These are phyloP conservation scores for Serrognathus titanus DNA, from an alignment of 2,888 invertebrate genomes.

Conservation along the genomic window DNA sequence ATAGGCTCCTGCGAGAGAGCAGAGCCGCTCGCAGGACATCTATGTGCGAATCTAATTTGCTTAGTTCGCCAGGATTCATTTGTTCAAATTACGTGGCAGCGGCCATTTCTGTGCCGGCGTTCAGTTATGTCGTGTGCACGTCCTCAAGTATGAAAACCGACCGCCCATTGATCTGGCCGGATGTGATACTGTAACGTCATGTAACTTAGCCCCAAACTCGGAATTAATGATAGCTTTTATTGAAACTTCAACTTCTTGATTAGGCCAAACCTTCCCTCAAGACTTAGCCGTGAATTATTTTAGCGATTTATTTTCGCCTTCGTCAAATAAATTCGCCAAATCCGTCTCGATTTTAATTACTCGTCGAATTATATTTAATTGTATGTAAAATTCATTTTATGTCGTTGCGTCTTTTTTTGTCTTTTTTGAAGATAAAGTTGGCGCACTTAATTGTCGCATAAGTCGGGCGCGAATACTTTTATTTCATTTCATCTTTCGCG, in stretches of 20 bases:
- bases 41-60: conserved; percentile 63
- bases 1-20: conserved; percentile 5
- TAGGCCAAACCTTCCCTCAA: conserved; percentile 46
- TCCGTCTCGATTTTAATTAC: too few species aligned
- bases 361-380: too few species aligned
- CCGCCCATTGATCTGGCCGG: conserved; percentile 21
- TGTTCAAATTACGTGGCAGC: conserved; percentile 58
- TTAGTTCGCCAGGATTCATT: conserved; percentile 62
- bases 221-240: conserved; percentile 71
- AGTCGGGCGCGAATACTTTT: background rate
- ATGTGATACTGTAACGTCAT: conserved; percentile 37
- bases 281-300: conserved; percentile 41
- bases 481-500: background rate
- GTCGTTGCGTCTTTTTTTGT: too few species aligned
- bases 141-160: background rate
- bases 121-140: conserved; percentile 18
- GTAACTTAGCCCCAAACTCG: conserved; percentile 48
- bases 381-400: too few species aligned
- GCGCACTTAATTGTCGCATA: too few species aligned
- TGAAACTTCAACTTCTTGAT: conserved; percentile 67
- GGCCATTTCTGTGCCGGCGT: conserved; percentile 31
- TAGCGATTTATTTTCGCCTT: conserved; percentile 41
- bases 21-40: conserved; percentile 27
- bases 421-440: too few species aligned
- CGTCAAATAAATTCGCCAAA: too few species aligned